phyloP scores from a whole-genome alignment of 2,888 invertebrate species.

The Oscheius sp. region DNA sequence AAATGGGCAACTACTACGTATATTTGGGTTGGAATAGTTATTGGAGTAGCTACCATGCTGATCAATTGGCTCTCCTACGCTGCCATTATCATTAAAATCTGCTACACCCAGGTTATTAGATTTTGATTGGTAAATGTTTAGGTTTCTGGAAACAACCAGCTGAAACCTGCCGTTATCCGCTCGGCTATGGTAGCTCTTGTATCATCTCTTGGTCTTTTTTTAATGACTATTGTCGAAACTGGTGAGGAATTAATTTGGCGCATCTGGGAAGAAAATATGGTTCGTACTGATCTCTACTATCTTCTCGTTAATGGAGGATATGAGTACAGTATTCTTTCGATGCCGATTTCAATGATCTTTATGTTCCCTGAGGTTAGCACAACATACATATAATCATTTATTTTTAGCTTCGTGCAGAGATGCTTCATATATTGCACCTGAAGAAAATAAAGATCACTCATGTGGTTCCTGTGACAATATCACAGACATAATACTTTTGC shows the following conservation, averaged over 20 bases:
- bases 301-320: constrained; percentile 1
- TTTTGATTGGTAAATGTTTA: neutral
- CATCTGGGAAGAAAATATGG: neutral
- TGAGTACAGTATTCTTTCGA: neutral
- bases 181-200: neutral
- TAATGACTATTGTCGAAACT: neutral
- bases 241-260: constrained; percentile 12
- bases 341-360: constrained; percentile 3
- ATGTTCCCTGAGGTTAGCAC: constrained; percentile 7
- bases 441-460: neutral
- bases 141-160: neutral
- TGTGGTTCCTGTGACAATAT: too few species aligned
- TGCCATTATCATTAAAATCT: neutral
- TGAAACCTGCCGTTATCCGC: neutral
- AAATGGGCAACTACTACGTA: neutral
- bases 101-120: neutral
- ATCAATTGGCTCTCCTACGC: constrained; percentile 6
- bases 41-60: neutral
- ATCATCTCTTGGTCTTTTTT: neutral
- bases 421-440: neutral
- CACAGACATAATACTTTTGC: too few species aligned
- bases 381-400: neutral
- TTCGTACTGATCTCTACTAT: neutral
- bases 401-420: neutral
- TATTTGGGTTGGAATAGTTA: neutral